Conservation (phyloP, 2,113 vertebrate species). For the Brevimyrus niger region DNA sequence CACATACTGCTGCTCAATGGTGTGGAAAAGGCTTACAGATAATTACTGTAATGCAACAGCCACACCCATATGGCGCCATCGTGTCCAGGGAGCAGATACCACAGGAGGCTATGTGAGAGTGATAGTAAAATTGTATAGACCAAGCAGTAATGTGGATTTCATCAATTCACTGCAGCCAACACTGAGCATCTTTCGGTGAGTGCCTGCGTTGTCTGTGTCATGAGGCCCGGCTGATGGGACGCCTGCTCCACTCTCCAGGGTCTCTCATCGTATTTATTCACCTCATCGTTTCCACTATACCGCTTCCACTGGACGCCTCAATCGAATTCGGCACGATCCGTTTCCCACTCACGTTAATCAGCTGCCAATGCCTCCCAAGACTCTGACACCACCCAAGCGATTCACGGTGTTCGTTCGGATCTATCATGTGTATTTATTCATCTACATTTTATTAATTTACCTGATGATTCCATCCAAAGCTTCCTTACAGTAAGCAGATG, state of each 20-base stretch:
- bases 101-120: neutral
- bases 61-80: neutral
- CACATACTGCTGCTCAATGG: neutral
- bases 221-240: neutral
- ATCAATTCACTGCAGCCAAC: neutral
- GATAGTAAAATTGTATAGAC: neutral
- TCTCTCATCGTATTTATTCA: neutral
- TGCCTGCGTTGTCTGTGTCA: neutral
- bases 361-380: neutral
- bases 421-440: neutral
- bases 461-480: neutral
- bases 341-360: neutral
- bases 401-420: neutral
- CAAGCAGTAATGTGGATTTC: neutral
- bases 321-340: neutral
- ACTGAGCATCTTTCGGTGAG: neutral
- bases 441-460: neutral
- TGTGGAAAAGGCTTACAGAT: neutral
- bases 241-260: neutral
- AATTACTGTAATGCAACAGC: neutral
- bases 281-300: neutral
- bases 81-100: neutral
- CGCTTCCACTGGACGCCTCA: neutral
- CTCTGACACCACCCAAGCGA: neutral
- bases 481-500: neutral